Conservation (phyloP, 2,797 vertebrate species). For the Coregonus suidteri region DNA sequence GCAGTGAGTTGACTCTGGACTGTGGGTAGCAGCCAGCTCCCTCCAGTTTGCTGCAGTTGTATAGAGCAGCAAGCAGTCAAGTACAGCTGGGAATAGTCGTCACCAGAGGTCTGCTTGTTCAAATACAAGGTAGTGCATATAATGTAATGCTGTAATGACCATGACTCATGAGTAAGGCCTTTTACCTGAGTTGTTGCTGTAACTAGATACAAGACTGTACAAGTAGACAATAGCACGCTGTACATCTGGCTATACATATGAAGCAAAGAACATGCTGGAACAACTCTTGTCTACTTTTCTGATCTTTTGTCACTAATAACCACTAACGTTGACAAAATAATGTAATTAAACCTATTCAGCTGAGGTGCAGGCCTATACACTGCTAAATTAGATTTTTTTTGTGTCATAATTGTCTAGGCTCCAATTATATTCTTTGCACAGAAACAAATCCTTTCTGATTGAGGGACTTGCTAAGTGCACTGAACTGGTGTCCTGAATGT, state of each 20-base stretch:
- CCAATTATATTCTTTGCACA: conserved; percentile 65
- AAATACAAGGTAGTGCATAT: neutral
- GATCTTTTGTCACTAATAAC: neutral
- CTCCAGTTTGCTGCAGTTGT: neutral
- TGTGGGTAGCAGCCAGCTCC: neutral
- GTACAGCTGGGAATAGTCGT: neutral
- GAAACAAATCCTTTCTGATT: conserved; percentile 67
- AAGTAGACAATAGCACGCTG: neutral
- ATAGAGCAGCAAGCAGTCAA: neutral
- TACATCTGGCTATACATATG: neutral
- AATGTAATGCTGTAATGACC: neutral
- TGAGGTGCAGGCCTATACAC: conserved; percentile 1
- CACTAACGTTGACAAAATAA: neutral
- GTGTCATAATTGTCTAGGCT: conserved; percentile 58
- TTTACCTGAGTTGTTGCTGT: neutral
- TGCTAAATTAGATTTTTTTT: conserved; percentile 34
- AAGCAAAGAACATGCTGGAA: neutral
- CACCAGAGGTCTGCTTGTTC: neutral
- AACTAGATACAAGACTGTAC: neutral
- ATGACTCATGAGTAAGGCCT: neutral
- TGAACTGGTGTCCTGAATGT: conserved; percentile 69
- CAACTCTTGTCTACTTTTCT: neutral
- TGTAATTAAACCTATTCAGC: neutral
- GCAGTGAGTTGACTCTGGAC: neutral
- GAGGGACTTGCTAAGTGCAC: conserved; percentile 56